phyloP scores from a whole-genome alignment of 2,113 vertebrate species.

The Neogale vison region DNA sequence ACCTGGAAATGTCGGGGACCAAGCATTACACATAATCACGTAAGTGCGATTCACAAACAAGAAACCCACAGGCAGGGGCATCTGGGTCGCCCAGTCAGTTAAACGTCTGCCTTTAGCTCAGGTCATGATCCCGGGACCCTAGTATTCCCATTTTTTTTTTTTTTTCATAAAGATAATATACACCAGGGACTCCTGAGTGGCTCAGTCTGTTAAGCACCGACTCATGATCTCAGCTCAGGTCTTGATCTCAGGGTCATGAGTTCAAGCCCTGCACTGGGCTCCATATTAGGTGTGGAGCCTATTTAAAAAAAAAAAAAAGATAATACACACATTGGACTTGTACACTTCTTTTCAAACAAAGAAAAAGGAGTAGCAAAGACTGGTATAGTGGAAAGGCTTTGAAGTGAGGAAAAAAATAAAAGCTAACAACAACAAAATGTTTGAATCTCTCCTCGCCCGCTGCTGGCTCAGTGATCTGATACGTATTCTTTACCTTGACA shows the following conservation, averaged over 20 bases:
- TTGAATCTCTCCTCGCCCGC: background rate
- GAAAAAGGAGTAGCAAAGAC: background rate
- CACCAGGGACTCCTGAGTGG: too few species aligned
- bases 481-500: background rate
- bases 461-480: background rate
- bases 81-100: background rate
- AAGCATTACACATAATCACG: background rate
- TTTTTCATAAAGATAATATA: background rate
- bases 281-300: too few species aligned
- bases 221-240: too few species aligned
- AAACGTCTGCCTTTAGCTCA: background rate
- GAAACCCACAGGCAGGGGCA: background rate
- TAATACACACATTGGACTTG: background rate
- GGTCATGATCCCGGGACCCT: background rate
- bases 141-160: background rate
- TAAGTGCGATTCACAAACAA: background rate
- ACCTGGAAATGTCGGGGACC: background rate
- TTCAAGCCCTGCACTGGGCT: too few species aligned
- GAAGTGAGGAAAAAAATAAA: background rate
- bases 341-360: background rate
- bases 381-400: background rate
- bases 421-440: background rate
- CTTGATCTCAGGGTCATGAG: too few species aligned
- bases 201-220: too few species aligned
- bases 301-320: background rate